Percentiles rank a stretch among this genome's conserved stretches.
Evolutionary conservation across 2,797 vertebrate species (phyloP).

Genomic region (Liparis tanakae): DNA sequence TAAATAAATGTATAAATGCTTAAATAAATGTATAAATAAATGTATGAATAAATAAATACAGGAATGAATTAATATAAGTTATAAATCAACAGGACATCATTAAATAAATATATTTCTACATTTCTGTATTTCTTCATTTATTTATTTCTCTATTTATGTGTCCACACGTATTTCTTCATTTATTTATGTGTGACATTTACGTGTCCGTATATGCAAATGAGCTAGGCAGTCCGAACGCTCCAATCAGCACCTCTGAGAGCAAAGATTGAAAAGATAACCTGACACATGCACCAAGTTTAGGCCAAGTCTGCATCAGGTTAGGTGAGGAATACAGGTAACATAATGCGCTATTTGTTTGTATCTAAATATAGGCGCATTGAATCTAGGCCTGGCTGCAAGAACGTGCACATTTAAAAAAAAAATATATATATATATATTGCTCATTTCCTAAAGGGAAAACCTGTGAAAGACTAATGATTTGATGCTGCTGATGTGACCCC

Average conservation of each 20-base stretch:
- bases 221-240: no score
- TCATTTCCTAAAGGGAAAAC: not conserved
- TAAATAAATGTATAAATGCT: no score
- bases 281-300: constrained; percentile 8
- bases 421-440: accelerated
- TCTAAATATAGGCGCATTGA: not conserved
- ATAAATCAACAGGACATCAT: no score
- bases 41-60: no score
- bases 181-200: no score
- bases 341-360: not conserved
- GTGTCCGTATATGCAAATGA: no score
- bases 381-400: not conserved
- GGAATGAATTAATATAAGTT: no score
- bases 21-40: no score
- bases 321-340: constrained; percentile 28
- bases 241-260: constrained; percentile 11
- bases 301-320: constrained; percentile 28
- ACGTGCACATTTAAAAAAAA: not conserved
- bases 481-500: constrained; percentile 15
- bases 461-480: not conserved
- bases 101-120: no score
- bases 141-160: no score
- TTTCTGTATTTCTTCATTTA: no score
- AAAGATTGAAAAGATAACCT: constrained; percentile 4
- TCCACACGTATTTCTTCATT: no score